phyloP scores from a whole-genome alignment of 2,113 vertebrate genomes.

The Ophiodon elongatus region DNA sequence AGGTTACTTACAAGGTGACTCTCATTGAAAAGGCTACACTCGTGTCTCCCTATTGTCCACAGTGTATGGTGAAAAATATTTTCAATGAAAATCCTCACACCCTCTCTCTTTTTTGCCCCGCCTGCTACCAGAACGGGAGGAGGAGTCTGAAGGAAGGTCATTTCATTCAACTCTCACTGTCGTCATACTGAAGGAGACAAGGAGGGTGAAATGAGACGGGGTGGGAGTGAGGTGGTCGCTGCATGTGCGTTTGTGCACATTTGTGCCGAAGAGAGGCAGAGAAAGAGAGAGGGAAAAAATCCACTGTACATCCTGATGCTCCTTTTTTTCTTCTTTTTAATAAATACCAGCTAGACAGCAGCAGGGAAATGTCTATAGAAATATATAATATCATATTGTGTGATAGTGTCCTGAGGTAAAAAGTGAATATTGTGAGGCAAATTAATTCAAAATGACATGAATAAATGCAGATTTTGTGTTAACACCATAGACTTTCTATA shows the following conservation, averaged over 20 bases:
- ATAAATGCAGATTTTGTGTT: not conserved
- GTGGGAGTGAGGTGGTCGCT: constrained; percentile 36
- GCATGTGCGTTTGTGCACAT: constrained; percentile 20
- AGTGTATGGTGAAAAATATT: constrained; percentile 55
- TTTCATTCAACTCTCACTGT: constrained; percentile 77
- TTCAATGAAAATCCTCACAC: constrained; percentile 67
- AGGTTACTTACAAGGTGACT: constrained; percentile 77
- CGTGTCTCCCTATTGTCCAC: constrained; percentile 58
- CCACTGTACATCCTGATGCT: not conserved
- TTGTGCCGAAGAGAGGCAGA: constrained; percentile 2
- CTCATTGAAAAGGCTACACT: constrained; percentile 49
- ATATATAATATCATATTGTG: not conserved
- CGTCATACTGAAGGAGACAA: constrained; percentile 70
- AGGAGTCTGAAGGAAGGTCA: constrained; percentile 77
- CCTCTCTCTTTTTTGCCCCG: constrained; percentile 48
- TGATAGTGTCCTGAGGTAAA: not conserved
- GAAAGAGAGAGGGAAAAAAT: not conserved
- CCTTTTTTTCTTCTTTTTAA: not conserved
- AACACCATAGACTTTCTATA: not conserved
- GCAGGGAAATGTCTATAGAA: not conserved
- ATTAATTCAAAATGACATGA: not conserved
- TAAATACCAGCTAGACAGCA: not conserved
- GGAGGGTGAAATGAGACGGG: constrained; percentile 41
- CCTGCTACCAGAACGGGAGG: constrained; percentile 65
- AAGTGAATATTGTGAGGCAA: not conserved